A percentile compares a stretch with the other conserved stretches of the same genome.
These are phyloP conservation scores for Penaeus japonicus DNA, from an alignment of 1,140 invertebrate genomes.

Conservation along the genomic window DNA sequence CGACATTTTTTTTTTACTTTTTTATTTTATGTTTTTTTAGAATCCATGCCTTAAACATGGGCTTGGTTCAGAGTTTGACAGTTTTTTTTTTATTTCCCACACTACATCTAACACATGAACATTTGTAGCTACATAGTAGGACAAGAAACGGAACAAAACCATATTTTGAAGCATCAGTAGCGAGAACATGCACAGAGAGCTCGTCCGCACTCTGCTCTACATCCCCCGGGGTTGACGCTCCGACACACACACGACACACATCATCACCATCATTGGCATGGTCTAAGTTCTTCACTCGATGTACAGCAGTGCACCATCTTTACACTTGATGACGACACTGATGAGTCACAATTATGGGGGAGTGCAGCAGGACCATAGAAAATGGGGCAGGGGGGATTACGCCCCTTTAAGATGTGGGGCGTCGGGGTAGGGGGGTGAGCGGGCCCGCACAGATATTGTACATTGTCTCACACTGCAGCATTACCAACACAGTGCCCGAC, in stretches of 20 bases:
- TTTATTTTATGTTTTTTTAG: too few relatives aligned
- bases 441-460: conserved; percentile 38
- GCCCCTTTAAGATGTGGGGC: conserved; percentile 19
- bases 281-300: conserved; percentile 26
- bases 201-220: neutral
- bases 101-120: conserved; percentile 56
- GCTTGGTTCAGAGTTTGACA: conserved; percentile 46
- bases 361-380: conserved; percentile 44
- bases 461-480: conserved; percentile 46
- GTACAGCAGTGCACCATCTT: conserved; percentile 18
- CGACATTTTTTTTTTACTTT: neutral
- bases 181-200: conserved; percentile 43
- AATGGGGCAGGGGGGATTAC: conserved; percentile 27
- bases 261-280: neutral
- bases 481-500: conserved; percentile 48
- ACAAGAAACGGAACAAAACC: conserved; percentile 55
- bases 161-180: conserved; percentile 40
- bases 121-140: conserved; percentile 55
- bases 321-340: conserved; percentile 13
- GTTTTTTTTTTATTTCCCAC: conserved; percentile 47
- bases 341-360: conserved; percentile 31
- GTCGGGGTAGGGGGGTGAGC: conserved; percentile 32
- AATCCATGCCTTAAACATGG: conserved; percentile 29
- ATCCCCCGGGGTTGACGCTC: neutral
- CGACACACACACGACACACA: conserved; percentile 24